Evolutionary conservation across 2,888 invertebrate species (phyloP).

Genomic region (Drosophila pseudotakahashii): DNA sequence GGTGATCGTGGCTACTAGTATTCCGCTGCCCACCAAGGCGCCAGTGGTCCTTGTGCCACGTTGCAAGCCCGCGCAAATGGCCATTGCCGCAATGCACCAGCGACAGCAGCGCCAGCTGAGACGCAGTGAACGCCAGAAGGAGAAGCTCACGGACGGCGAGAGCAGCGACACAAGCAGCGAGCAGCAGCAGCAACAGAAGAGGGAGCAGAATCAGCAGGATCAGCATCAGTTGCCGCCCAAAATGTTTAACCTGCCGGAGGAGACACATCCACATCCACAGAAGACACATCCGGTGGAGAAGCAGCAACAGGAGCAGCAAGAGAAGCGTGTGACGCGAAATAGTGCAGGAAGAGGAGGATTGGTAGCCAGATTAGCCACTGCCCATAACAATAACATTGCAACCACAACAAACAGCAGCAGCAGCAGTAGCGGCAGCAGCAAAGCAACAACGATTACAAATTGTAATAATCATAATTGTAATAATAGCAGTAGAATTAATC

Average conservation of each 20-base stretch:
- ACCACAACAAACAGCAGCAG: constrained; percentile 39
- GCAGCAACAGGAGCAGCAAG: constrained; percentile 32
- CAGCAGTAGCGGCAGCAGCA: constrained; percentile 30
- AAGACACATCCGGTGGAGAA: constrained; percentile 3
- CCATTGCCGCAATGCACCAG: constrained; percentile 44
- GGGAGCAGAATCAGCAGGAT: constrained; percentile 33
- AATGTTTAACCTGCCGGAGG: constrained; percentile 17
- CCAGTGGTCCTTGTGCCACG: constrained; percentile 63
- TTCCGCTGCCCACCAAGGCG: constrained; percentile 46
- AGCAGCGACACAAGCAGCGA: constrained; percentile 70
- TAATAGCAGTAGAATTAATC: constrained; percentile 64
- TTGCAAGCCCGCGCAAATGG: constrained; percentile 49
- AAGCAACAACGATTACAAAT: constrained; percentile 75
- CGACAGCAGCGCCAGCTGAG: constrained; percentile 65
- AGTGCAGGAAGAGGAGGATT: constrained; percentile 53
- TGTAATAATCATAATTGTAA: constrained; percentile 78
- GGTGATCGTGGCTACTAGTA: constrained; percentile 10
- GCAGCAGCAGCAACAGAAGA: constrained; percentile 17
- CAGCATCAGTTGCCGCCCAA: constrained; percentile 43
- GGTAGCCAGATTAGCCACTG: constrained; percentile 44
- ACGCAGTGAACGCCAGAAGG: constrained; percentile 69
- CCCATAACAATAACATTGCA: constrained; percentile 47
- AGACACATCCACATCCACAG: constrained; percentile 16
- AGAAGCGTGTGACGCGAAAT: constrained; percentile 75
- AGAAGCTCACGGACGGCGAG: constrained; percentile 29